phyloP scores from a whole-genome alignment of 2,797 vertebrate species.

The Pseudotriccus pelzelni region DNA sequence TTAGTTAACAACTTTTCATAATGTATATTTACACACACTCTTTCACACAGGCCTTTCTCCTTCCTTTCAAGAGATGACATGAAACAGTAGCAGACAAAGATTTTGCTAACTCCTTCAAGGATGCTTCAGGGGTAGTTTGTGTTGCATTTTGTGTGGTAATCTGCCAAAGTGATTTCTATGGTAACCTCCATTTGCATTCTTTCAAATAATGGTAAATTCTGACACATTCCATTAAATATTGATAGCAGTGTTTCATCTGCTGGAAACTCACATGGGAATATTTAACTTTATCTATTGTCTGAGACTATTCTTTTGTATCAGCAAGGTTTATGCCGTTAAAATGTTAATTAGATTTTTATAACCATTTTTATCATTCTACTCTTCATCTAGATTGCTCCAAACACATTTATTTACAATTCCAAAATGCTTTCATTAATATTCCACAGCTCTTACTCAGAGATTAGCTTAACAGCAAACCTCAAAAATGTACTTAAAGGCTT shows the following conservation, averaged over 20 bases:
- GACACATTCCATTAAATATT: slow-evolving; percentile 77
- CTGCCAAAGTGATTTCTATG: slow-evolving; percentile 75
- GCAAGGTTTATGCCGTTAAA: slow-evolving; percentile 73
- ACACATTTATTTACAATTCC: slow-evolving; percentile 78
- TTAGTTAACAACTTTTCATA: not conserved
- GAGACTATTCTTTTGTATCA: slow-evolving; percentile 62
- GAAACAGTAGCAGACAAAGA: slow-evolving; percentile 5
- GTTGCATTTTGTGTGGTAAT: slow-evolving; percentile 56
- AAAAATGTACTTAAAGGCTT: slow-evolving; percentile 69
- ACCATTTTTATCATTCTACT: slow-evolving; percentile 71
- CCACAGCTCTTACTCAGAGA: slow-evolving; percentile 43
- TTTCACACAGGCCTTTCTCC: not conserved
- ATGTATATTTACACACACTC: not conserved
- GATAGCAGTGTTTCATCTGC: slow-evolving; percentile 70
- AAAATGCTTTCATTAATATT: slow-evolving; percentile 74
- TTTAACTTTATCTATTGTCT: slow-evolving; percentile 76
- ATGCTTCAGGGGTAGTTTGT: slow-evolving; percentile 43
- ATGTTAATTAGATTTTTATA: slow-evolving; percentile 81
- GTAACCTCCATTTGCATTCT: slow-evolving; percentile 73
- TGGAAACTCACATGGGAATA: slow-evolving; percentile 66
- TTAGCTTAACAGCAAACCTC: slow-evolving; percentile 64
- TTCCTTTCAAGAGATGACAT: slow-evolving; percentile 4
- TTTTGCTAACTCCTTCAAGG: slow-evolving; percentile 21
- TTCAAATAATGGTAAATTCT: slow-evolving; percentile 72
- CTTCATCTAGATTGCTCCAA: slow-evolving; percentile 70